Percentiles rank a stretch among this genome's conserved stretches.
phyloP scores from a whole-genome alignment of 2,888 invertebrate species.

The Drosophila meridiana region DNA sequence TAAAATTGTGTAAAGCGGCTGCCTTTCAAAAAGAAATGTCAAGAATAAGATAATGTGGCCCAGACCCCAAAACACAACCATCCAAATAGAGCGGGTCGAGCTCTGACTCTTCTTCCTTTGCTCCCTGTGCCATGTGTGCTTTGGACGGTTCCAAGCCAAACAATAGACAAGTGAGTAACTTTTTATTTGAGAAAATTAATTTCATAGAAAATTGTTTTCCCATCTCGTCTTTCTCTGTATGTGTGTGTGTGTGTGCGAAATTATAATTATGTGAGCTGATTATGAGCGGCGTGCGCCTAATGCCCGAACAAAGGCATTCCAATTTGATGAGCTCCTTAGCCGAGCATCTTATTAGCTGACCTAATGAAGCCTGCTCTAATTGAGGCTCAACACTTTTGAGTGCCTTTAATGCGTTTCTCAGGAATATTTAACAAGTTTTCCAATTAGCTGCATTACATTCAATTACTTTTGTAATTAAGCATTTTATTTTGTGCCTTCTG shows the following conservation, averaged over 20 bases:
- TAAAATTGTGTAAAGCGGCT: conserved; percentile 57
- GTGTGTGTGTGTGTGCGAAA: conserved; percentile 4
- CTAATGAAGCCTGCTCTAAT: not conserved
- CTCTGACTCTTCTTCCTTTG: not conserved
- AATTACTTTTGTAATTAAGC: not conserved
- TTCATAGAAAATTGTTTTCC: conserved; percentile 63
- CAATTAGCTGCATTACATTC: not conserved
- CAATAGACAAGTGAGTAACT: conserved; percentile 72
- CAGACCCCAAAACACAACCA: conserved; percentile 64
- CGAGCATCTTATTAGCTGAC: not conserved
- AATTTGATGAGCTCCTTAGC: not conserved
- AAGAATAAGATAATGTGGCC: conserved; percentile 70
- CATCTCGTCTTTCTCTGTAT: conserved; percentile 16
- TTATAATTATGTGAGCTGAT: conserved; percentile 24
- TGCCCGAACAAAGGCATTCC: conserved; percentile 6
- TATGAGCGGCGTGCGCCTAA: not conserved
- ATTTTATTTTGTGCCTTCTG: not conserved
- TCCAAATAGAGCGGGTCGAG: not conserved
- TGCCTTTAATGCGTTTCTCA: not conserved
- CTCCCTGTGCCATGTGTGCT: conserved; percentile 42
- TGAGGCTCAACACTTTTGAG: not conserved
- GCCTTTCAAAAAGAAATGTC: conserved; percentile 59
- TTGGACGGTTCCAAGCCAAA: conserved; percentile 53
- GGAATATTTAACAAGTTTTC: not conserved
- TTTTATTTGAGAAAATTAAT: conserved; percentile 71